Base-by-base conservation (phyloP, 2,113 vertebrate genomes). In the Phodopus roborovskii region DNA sequence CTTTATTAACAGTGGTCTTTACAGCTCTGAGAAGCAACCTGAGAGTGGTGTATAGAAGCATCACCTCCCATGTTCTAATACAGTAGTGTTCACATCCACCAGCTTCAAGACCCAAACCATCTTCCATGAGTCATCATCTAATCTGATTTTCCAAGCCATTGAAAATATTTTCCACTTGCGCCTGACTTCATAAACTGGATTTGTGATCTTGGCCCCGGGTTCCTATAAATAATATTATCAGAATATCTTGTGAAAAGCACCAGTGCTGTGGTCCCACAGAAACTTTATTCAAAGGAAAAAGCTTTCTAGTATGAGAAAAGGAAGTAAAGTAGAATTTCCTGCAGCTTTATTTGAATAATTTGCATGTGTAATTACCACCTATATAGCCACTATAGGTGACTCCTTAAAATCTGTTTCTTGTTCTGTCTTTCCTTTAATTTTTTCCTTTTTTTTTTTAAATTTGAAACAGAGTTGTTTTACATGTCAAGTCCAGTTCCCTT, bases 91-190 rank as follows among this genome's bases (percentile, higher is more conserved):
- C 82, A 66, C 33, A 58, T 87, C 75, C 20, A 71, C 95, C 71
- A 82, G 30, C 66, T 94, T 95, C 53, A 96, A 88, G 74, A 95
- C 95, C 90, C 96, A 97, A 94, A 70, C 17, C 39, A 74, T 96
- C 93, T 92, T 93, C 87, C 60, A 3, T 74, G 93, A 96, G 90
- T 96, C 83, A 91, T 87, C 62, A 94, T 91, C 39, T 97, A 95
- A 96, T 97, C 83, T 0, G 7, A 97, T 97, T 98, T 97, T 97
- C 96, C 89, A 93, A 94, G 89, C 97, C 95, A 96, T 84, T 96
- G 94, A 96, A 97, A 94, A 88, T 96, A 95, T 96, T 97, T 97
- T 96, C 94, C 92, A 96, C 91, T 96, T 96, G 62, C 87, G 97
- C 89, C 68, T 95, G 92, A 96, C 16, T 96, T 96, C 45, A 56